Conservation (phyloP, 2,113 vertebrate species). For the Psephotus haematonotus region DNA sequence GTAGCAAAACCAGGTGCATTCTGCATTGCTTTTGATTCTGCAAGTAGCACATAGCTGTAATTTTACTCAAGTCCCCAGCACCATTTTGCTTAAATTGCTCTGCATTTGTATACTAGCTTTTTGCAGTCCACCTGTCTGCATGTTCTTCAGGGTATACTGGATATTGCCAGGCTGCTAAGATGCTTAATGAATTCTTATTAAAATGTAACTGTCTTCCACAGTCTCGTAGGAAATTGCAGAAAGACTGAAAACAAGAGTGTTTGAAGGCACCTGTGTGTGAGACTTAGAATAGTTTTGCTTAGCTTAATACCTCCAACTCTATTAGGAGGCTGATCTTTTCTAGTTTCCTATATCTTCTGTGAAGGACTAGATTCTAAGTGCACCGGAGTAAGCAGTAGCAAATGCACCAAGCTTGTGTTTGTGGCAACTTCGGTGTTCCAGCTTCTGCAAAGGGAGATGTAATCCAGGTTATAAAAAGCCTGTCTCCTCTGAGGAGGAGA, state of each 20-base stretch:
- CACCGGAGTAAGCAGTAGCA: not conserved
- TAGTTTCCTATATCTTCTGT: not conserved
- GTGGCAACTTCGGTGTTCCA: not conserved
- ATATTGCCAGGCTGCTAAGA: not conserved
- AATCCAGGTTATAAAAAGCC: not conserved
- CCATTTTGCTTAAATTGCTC: slow-evolving; percentile 13
- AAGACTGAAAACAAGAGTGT: not conserved
- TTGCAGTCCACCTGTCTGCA: not conserved
- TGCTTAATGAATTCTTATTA: not conserved
- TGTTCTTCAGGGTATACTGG: not conserved
- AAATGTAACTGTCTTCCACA: not conserved
- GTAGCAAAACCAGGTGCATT: not conserved
- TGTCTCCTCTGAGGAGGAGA: not conserved
- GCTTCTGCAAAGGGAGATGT: not conserved
- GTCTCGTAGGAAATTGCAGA: not conserved
- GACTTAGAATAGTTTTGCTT: not conserved
- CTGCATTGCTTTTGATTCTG: not conserved
- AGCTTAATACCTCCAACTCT: not conserved
- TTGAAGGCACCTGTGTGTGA: not conserved
- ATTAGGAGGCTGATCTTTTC: not conserved
- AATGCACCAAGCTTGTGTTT: not conserved
- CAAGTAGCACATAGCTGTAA: not conserved
- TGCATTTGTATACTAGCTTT: not conserved
- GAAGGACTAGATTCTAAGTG: not conserved
- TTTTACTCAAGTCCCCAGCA: not conserved